A percentile compares a stretch with the other conserved stretches of the same genome.
These are phyloP conservation scores for Silurus aristotelis DNA, from an alignment of 2,797 vertebrate genomes.

Conservation along the genomic window DNA sequence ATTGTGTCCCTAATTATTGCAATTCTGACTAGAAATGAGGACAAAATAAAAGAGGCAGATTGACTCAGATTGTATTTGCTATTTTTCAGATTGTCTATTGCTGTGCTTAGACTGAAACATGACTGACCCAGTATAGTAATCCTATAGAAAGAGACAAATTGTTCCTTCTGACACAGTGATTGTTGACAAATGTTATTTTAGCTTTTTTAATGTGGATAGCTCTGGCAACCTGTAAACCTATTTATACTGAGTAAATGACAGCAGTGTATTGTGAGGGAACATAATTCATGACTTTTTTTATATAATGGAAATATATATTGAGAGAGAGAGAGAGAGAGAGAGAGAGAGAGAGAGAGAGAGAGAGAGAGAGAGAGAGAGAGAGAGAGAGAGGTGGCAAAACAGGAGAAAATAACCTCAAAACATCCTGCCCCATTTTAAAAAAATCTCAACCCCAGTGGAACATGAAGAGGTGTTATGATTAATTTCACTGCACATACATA, in stretches of 20 bases:
- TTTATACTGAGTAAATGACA: slow-evolving; percentile 1
- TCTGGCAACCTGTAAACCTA: not conserved
- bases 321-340: no score
- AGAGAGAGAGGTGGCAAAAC: slow-evolving; percentile 38
- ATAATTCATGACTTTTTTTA: not conserved
- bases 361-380: not conserved
- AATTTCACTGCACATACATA: slow-evolving; percentile 54
- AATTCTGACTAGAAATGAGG: not conserved
- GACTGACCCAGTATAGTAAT: slow-evolving; percentile 20
- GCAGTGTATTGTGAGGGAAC: not conserved
- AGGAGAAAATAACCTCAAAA: slow-evolving; percentile 58
- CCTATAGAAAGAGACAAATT: slow-evolving; percentile 20
- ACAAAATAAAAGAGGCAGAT: slow-evolving; percentile 10
- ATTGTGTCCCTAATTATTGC: not conserved
- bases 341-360: not conserved
- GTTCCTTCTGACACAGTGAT: slow-evolving; percentile 36
- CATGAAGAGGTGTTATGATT: slow-evolving; percentile 76
- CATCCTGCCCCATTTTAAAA: slow-evolving; percentile 63
- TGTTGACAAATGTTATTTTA: slow-evolving; percentile 28
- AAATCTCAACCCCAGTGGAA: slow-evolving; percentile 67
- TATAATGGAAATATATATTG: not conserved
- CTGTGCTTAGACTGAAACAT: slow-evolving; percentile 19
- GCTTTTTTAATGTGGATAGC: slow-evolving; percentile 6
- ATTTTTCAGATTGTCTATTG: slow-evolving; percentile 2
- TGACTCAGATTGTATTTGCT: slow-evolving; percentile 30